Evolutionary conservation across 2,888 invertebrate species (phyloP), one percentile per base, ranked within the genome.

Genomic region (Blastobasis adustella): DNA sequence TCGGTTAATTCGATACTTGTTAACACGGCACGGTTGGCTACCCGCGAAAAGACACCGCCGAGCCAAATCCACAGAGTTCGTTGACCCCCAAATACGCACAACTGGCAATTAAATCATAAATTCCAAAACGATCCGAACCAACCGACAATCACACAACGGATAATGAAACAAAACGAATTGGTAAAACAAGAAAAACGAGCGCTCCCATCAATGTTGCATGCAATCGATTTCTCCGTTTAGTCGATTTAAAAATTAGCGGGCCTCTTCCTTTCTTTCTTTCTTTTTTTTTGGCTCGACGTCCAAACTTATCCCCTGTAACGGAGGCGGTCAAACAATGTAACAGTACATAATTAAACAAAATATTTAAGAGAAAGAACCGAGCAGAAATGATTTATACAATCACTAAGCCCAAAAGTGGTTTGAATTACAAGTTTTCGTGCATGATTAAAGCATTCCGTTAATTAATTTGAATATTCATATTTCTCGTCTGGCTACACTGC

Each of bases 51-150:
- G 55, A 55, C 54, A 50, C 49, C 47, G 41, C 52, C 53, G 51
- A 55, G 62, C 57, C 49, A 61, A 59, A 56, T 55, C 45, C n/a
- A 2, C 5, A 48, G 39, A 53, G 37, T 49, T n/a, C 46, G 44
- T 37, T 40, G 47, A 55, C 45, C 51, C 46, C 47, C 47, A 67
- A 67, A 69, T 45, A 60, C 51, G 58, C 67, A 67, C 71, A 78
- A 76, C 74, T 69, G 63, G 77, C 85, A 87, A 87, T 87, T 87
- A 87, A 87, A 86, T 82, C 84, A 85, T 87, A 87, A 86, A 87
- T 86, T 82, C 79, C 73, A 71, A 78, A 78, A 78, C 81, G 83
- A 79, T 79, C 68, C 76, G 68, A 72, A 75, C 76, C 76, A 86
- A 83, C 86, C 83, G 77, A 86, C 86, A 86, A 87, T 86, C 86